Evolutionary conservation across 2,797 vertebrate species (phyloP).

Genomic region (Momotus momota): DNA sequence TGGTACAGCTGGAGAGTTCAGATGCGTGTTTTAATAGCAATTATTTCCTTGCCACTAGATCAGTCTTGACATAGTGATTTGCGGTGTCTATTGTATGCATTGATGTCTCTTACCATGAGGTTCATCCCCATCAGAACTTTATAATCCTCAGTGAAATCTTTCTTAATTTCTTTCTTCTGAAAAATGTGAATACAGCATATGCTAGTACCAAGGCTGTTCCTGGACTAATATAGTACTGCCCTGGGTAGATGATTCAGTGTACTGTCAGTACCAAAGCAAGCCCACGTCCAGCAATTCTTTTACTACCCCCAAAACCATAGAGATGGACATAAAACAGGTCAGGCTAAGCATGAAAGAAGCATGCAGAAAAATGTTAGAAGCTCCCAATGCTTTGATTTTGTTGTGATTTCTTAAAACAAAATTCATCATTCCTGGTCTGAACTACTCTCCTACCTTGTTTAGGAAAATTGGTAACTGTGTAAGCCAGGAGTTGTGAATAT

Average conservation of each 20-base stretch:
- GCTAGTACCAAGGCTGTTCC: not conserved
- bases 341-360: not conserved
- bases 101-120: not conserved
- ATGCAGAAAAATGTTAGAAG: not conserved
- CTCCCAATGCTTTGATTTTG: not conserved
- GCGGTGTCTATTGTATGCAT: not conserved
- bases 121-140: not conserved
- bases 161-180: not conserved
- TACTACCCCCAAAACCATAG: not conserved
- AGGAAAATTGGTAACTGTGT: not conserved
- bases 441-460: not conserved
- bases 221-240: not conserved
- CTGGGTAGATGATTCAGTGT: not conserved
- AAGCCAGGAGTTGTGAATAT: not conserved
- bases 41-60: not conserved
- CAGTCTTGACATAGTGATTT: not conserved
- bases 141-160: not conserved
- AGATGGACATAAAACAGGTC: not conserved
- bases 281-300: not conserved
- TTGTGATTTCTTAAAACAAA: not conserved
- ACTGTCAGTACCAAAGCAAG: not conserved
- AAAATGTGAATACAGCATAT: not conserved
- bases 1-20: not conserved
- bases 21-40: not conserved
- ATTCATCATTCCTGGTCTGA: not conserved